Percentiles rank a stretch among this genome's conserved stretches.
Evolutionary conservation across 1,140 invertebrate genomes (phyloP).

Genomic region (Colletes gigas): DNA sequence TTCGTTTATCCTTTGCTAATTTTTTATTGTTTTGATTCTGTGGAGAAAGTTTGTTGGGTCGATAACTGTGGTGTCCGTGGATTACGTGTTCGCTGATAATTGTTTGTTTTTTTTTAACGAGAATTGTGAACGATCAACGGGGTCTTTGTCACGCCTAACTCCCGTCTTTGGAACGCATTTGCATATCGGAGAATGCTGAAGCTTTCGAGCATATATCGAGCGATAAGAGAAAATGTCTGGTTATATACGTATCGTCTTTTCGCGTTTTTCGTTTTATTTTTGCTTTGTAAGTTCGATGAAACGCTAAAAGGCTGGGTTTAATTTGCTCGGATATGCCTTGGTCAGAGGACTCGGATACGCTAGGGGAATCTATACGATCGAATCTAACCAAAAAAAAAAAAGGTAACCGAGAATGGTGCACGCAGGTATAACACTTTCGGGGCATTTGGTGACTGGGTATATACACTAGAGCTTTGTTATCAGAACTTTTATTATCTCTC

Average conservation of each 20-base stretch:
- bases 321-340: conserved; percentile 56
- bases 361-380: conserved; percentile 33
- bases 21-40: neutral
- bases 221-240: too few relatives aligned
- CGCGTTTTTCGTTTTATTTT: neutral
- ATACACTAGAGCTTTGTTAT: conserved; percentile 57
- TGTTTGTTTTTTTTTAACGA: conserved; percentile 2
- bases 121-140: neutral
- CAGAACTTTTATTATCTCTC: conserved; percentile 28
- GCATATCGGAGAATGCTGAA: too few relatives aligned
- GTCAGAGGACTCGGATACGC: conserved; percentile 27
- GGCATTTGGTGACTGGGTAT: conserved; percentile 59
- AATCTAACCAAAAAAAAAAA: conserved; percentile 30
- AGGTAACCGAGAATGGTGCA: conserved; percentile 62
- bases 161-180: neutral
- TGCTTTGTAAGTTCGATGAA: neutral
- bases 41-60: neutral
- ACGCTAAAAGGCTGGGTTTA: conserved; percentile 48
- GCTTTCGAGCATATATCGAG: neutral
- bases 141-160: neutral
- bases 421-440: conserved; percentile 49
- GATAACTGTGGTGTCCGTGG: neutral
- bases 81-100: neutral
- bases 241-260: neutral
- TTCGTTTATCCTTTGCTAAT: neutral